A percentile compares a stretch with the other conserved stretches of the same genome.
Evolutionary conservation across 2,888 invertebrate genomes (phyloP).

Genomic region (Tricholauxania praeusta): DNA sequence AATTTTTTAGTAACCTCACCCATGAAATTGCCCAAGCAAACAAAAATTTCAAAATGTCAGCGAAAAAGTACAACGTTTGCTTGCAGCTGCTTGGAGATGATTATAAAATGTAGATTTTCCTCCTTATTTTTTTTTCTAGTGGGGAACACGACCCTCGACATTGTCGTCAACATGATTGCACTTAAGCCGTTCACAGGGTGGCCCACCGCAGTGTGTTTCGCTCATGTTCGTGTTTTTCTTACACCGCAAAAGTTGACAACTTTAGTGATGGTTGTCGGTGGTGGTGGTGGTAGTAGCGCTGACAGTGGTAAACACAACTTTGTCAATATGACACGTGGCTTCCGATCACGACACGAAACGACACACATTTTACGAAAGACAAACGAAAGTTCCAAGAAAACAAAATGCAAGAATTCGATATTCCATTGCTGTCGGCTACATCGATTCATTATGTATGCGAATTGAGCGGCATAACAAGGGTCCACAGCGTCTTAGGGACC

Average conservation of each 20-base stretch:
- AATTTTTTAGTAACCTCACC: too few species aligned
- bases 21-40: too few species aligned
- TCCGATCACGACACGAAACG: constrained; percentile 43
- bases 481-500: neutral
- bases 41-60: constrained; percentile 23
- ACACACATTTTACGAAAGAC: constrained; percentile 14
- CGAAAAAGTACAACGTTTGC: constrained; percentile 34
- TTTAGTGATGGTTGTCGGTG: constrained; percentile 8
- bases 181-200: constrained; percentile 33
- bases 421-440: neutral
- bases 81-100: constrained; percentile 38
- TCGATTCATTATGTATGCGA: neutral
- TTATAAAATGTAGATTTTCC: too few species aligned
- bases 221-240: constrained; percentile 39
- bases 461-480: neutral
- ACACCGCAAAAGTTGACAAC: constrained; percentile 44
- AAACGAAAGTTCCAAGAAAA: constrained; percentile 21
- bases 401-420: constrained; percentile 23
- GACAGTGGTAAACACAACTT: neutral
- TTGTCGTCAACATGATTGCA: constrained; percentile 41
- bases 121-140: neutral
- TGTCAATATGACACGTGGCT: constrained; percentile 47
- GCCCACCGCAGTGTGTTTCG: constrained; percentile 12
- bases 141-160: neutral
- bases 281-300: neutral